Evolutionary conservation across 2,797 vertebrate species (phyloP), one percentile per base, ranked within the genome.

Genomic region (Anomalospiza imberbis): DNA sequence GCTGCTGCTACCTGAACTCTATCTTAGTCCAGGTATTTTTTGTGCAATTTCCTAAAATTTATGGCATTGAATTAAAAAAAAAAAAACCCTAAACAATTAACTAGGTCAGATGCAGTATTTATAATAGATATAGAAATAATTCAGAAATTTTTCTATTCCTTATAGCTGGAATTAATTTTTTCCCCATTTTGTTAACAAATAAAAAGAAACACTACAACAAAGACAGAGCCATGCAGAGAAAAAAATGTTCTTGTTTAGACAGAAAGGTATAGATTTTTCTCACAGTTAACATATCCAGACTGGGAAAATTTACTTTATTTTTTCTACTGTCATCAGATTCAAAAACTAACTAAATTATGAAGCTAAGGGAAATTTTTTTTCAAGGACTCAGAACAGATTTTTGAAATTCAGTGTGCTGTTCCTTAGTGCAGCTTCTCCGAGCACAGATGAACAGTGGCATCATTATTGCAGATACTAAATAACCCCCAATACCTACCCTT

Each of bases 291-390:
- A 38, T 13, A 48, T 11, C 32, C 40, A 73, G 67, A 91, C 48
- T 14, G 5, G 24, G 53, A 47, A 88, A 89, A 47, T 28, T 77
- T 80, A 7, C 18, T 66, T 50, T 65, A 29, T 58, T 80, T 83
- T 88, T 86, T 68, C 61, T 81, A 13, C 60, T 95, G 70, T 53
- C 75, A 73, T 84, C 53, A 60, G 73, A 40, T 86, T 94, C 57
- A 94, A 88, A 80, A 97, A 26, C 62, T 81, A n/a, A 80, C 76
- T 85, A 51, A 81, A 89, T 94, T 93, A 68, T 87, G 78, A 96
- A 96, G 76, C 20, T 68, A 91, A 92, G 34, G 47, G 16, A 77
- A 73, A 2, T 9, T 28, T 54, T 51, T 78, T 91, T 85, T 22
- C 29, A 70, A 62, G 66, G 42, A 51, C 26, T 31, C 14, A 57